A percentile compares a stretch with the other conserved stretches of the same genome.
Conservation (phyloP, 2,797 vertebrate genomes). For the Heliangelus exortis region DNA sequence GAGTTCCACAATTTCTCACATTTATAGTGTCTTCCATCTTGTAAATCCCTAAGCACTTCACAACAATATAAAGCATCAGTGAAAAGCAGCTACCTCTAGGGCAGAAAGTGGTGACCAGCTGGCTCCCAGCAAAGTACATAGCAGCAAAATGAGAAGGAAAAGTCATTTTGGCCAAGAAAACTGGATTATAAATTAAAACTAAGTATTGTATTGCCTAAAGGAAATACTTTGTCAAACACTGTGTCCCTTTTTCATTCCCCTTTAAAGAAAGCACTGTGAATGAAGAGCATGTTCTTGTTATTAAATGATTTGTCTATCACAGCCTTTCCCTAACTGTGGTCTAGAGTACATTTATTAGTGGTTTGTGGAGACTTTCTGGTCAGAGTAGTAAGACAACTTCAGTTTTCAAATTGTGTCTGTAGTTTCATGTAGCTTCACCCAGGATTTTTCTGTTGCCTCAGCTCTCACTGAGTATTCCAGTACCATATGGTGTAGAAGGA, state of each 20-base stretch:
- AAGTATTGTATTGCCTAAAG: constrained; percentile 56
- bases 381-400: constrained; percentile 37
- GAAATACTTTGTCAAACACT: constrained; percentile 56
- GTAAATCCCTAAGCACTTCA: constrained; percentile 61
- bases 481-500: not conserved
- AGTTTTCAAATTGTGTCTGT: constrained; percentile 43
- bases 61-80: constrained; percentile 63
- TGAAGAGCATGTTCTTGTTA: constrained; percentile 55
- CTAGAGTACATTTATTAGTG: constrained; percentile 65
- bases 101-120: constrained; percentile 58
- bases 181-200: constrained; percentile 62
- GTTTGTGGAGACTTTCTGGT: constrained; percentile 65
- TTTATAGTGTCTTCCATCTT: constrained; percentile 65
- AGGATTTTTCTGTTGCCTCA: constrained; percentile 16
- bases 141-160: constrained; percentile 31
- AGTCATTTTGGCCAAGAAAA: constrained; percentile 40
- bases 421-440: constrained; percentile 28
- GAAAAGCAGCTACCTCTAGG: constrained; percentile 63
- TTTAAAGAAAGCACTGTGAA: constrained; percentile 50
- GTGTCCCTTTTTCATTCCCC: constrained; percentile 14
- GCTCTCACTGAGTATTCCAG: not conserved
- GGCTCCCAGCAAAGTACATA: constrained; percentile 34
- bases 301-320: constrained; percentile 66
- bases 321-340: constrained; percentile 58
- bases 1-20: constrained; percentile 58